Percentiles rank a stretch among this genome's conserved stretches.
phyloP scores from a whole-genome alignment of 2,888 invertebrate genomes.

The Epiperipatus broadwayi region DNA sequence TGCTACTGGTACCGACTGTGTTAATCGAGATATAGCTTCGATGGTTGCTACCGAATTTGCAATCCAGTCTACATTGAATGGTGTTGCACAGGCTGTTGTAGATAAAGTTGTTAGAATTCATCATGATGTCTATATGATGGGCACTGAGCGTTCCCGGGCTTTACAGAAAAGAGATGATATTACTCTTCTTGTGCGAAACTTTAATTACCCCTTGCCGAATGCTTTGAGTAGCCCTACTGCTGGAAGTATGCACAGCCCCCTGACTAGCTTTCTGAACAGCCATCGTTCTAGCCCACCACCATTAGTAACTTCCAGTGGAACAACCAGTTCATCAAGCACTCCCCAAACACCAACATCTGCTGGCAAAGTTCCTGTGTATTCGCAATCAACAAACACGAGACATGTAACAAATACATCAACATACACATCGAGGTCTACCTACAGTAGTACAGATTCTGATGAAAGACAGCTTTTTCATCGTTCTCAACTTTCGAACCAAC shows the following conservation, averaged over 20 bases:
- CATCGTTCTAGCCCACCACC: too few species aligned
- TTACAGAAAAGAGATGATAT: slow-evolving; percentile 52
- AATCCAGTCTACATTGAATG: slow-evolving; percentile 52
- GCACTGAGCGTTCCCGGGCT: slow-evolving; percentile 19
- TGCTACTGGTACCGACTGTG: slow-evolving; percentile 51
- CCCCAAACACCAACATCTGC: too few species aligned
- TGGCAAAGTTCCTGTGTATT: too few species aligned
- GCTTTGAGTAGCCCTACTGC: slow-evolving; percentile 31
- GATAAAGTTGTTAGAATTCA: slow-evolving; percentile 65
- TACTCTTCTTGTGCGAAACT: slow-evolving; percentile 57
- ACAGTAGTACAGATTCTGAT: slow-evolving; percentile 5
- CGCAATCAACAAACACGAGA: too few species aligned
- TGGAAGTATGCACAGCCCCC: background rate
- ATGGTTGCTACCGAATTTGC: slow-evolving; percentile 52
- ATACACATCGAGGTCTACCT: too few species aligned
- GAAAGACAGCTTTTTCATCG: background rate
- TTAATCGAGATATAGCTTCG: slow-evolving; percentile 57
- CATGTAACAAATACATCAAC: too few species aligned
- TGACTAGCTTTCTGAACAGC: too few species aligned
- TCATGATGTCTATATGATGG: slow-evolving; percentile 48
- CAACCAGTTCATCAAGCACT: too few species aligned
- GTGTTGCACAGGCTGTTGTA: slow-evolving; percentile 65
- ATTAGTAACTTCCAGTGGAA: too few species aligned
- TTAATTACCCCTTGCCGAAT: slow-evolving; percentile 54
- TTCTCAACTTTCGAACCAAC: slow-evolving; percentile 10